phyloP scores from a whole-genome alignment of 2,797 vertebrate genomes.

The Ptychadena robeensis region DNA sequence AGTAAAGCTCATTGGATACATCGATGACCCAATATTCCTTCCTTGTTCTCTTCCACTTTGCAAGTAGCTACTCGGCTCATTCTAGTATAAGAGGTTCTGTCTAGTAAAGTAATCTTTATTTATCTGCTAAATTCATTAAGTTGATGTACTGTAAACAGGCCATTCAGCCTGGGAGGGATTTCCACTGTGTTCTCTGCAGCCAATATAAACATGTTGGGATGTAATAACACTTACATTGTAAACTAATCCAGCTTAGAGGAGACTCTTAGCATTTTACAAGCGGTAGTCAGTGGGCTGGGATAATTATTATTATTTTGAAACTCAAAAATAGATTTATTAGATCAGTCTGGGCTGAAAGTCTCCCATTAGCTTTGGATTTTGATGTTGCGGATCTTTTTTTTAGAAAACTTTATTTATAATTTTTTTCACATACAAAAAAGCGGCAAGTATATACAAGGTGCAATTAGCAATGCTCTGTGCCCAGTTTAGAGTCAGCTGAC shows the following conservation, averaged over 20 bases:
- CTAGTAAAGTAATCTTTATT: conserved; percentile 44
- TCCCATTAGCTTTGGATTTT: not conserved
- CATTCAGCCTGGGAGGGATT: conserved; percentile 6
- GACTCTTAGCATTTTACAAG: not conserved
- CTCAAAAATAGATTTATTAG: conserved; percentile 4
- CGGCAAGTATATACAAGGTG: too few relatives aligned
- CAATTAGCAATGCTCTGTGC: too few relatives aligned
- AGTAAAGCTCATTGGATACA: not conserved
- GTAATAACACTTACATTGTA: conserved; percentile 1
- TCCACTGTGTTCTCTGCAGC: not conserved
- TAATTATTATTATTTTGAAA: conserved; percentile 2
- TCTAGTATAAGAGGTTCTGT: conserved; percentile 7
- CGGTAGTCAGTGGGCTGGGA: not conserved
- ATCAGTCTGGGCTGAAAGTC: not conserved
- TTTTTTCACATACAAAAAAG: too few relatives aligned
- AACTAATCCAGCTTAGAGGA: not conserved
- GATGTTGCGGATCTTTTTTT: not conserved
- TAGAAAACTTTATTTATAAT: too few relatives aligned
- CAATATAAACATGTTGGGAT: conserved; percentile 47
- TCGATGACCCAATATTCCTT: not conserved
- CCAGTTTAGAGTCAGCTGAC: too few relatives aligned
- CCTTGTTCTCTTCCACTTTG: not conserved
- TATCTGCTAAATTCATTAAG: conserved; percentile 53
- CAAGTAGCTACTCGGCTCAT: conserved; percentile 34
- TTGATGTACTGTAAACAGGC: conserved; percentile 48